Evolutionary conservation across 2,797 vertebrate genomes (phyloP).

Genomic region (Fundulus diaphanus): DNA sequence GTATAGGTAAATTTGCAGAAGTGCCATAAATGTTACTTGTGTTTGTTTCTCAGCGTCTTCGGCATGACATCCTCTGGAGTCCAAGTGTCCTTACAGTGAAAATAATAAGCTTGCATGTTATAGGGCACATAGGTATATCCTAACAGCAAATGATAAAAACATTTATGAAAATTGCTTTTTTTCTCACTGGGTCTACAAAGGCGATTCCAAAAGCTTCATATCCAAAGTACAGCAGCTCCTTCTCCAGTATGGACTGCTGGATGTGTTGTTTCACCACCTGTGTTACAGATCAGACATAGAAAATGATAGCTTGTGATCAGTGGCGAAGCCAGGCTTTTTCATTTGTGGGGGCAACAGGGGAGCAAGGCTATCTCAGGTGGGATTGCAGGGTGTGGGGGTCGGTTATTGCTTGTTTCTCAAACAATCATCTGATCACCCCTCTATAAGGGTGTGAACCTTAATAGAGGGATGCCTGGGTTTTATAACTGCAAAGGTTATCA

Average conservation of each 20-base stretch:
- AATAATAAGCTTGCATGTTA: constrained; percentile 1
- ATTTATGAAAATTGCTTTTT: not conserved
- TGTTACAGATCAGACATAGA: not conserved
- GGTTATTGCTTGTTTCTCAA: too few relatives aligned
- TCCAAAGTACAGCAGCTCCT: constrained; percentile 94
- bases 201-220: constrained; percentile 91
- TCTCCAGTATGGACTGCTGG: constrained; percentile 90
- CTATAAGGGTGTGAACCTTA: too few relatives aligned
- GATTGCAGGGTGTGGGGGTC: too few relatives aligned
- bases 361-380: too few relatives aligned
- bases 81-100: constrained; percentile 87
- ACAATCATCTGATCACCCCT: too few relatives aligned
- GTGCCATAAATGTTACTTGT: constrained; percentile 86
- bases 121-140: not conserved
- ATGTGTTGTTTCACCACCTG: constrained; percentile 84
- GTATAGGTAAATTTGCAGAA: too few relatives aligned
- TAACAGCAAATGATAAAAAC: not conserved
- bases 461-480: too few relatives aligned
- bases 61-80: constrained; percentile 93
- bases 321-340: too few relatives aligned
- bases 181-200: constrained; percentile 93
- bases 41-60: constrained; percentile 91
- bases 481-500: too few relatives aligned
- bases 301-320: not conserved
- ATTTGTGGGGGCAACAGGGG: too few relatives aligned